These are phyloP conservation scores for Branchipolynoe longqiensis DNA, from an alignment of 2,888 invertebrate species.

Conservation along the genomic window DNA sequence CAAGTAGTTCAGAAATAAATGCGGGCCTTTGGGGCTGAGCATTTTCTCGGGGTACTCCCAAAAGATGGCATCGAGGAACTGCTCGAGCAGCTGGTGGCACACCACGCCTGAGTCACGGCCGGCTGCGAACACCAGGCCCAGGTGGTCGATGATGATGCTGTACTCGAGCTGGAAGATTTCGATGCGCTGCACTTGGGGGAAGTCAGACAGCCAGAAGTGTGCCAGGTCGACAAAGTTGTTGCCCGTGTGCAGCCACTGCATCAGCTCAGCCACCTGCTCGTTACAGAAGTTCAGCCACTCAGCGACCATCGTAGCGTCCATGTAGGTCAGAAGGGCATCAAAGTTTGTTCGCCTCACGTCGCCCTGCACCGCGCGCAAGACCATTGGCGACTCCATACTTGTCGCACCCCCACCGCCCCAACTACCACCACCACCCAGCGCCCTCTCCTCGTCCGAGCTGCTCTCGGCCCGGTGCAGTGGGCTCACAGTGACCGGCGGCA, in stretches of 20 bases:
- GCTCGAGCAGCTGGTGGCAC: constrained; percentile 72
- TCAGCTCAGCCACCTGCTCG: constrained; percentile 73
- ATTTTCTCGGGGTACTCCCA: constrained; percentile 79
- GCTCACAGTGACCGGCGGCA: constrained; percentile 13
- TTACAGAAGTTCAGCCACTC: constrained; percentile 78
- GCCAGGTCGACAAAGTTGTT: constrained; percentile 80
- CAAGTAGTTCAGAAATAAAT: constrained; percentile 79
- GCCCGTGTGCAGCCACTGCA: constrained; percentile 72
- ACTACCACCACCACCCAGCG: neutral
- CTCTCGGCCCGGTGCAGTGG: neutral
- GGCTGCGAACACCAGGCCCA: constrained; percentile 77
- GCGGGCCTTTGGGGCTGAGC: constrained; percentile 74
- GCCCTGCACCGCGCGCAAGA: neutral
- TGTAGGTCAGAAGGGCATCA: constrained; percentile 77
- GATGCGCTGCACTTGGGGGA: constrained; percentile 76
- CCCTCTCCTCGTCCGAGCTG: constrained; percentile 40
- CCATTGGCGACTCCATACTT: constrained; percentile 67
- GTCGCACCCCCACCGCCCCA: neutral
- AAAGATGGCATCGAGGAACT: constrained; percentile 77
- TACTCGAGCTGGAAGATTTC: constrained; percentile 79
- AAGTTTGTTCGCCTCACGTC: constrained; percentile 72
- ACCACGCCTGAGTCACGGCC: constrained; percentile 75
- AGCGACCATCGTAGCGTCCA: constrained; percentile 79
- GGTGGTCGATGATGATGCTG: constrained; percentile 77
- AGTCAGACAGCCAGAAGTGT: constrained; percentile 80